These are phyloP conservation scores for Erythrocercus mccallii DNA, from an alignment of 2,113 vertebrate species.

Conservation along the genomic window DNA sequence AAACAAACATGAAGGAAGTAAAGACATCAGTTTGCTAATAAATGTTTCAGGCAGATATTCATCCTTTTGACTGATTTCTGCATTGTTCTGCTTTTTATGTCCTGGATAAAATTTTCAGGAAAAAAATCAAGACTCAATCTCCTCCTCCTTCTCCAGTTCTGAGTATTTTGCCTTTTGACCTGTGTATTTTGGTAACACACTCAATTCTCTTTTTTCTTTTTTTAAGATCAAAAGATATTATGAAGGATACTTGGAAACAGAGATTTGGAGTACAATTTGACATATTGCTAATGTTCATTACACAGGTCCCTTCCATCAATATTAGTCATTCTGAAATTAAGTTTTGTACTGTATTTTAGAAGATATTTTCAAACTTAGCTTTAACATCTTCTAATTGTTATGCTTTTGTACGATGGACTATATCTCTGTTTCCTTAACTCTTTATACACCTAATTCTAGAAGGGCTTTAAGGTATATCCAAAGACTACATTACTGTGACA, in stretches of 20 bases:
- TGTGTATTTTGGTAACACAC: not conserved
- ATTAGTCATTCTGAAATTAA: not conserved
- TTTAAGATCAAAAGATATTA: not conserved
- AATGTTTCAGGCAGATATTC: not conserved
- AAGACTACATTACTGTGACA: constrained; percentile 41
- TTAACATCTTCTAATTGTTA: constrained; percentile 28
- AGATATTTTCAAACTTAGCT: constrained; percentile 18
- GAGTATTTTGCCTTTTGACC: not conserved
- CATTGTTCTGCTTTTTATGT: not conserved
- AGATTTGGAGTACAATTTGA: constrained; percentile 4
- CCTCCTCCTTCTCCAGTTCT: not conserved
- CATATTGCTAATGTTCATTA: not conserved
- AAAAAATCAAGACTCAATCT: not conserved
- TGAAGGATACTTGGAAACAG: constrained; percentile 5
- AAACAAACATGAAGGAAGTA: not conserved
- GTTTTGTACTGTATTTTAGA: constrained; percentile 43
- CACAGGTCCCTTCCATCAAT: not conserved
- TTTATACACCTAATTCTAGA: constrained; percentile 50
- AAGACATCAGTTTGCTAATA: not conserved
- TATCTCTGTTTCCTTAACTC: constrained; percentile 53
- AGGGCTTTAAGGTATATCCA: constrained; percentile 63
- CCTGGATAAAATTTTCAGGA: not conserved
- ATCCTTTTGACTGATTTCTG: not conserved
- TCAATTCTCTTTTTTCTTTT: not conserved
- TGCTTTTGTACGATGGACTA: constrained; percentile 22